Conservation (phyloP, 64 coral and sea anemone genomes). For the Pocillopora damicornis region DNA sequence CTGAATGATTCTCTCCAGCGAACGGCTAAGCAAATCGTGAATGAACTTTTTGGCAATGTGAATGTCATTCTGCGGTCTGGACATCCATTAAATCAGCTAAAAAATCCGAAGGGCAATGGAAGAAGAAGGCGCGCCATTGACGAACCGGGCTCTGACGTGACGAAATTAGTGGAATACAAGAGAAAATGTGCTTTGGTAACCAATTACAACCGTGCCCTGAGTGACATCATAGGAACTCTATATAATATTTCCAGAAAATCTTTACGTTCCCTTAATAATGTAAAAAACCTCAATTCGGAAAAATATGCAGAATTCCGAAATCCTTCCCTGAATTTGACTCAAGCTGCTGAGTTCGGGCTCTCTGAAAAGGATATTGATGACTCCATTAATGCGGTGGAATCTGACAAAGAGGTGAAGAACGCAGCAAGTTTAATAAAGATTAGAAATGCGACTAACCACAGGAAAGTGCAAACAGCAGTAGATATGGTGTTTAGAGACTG, state of each 20-base stretch:
- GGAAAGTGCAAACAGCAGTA: slow-evolving; percentile 16
- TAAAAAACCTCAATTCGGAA: background rate
- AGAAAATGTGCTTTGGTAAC: slow-evolving; percentile 50
- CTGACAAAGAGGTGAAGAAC: slow-evolving; percentile 22
- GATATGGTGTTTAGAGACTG: slow-evolving; percentile 39
- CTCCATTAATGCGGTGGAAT: background rate
- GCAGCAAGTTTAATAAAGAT: background rate
- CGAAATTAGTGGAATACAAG: slow-evolving; percentile 22
- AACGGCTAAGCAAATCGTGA: slow-evolving; percentile 16
- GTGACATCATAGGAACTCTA: slow-evolving; percentile 24
- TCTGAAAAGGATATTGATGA: slow-evolving; percentile 19
- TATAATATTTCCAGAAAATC: slow-evolving; percentile 9
- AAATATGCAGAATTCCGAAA: background rate
- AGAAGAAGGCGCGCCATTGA: slow-evolving; percentile 20
- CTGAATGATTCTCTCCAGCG: background rate
- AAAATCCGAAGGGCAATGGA: background rate
- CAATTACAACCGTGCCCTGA: slow-evolving; percentile 48
- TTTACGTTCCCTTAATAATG: background rate
- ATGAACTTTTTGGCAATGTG: slow-evolving; percentile 19
- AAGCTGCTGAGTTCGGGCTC: slow-evolving; percentile 29
- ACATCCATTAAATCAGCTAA: slow-evolving; percentile 18
- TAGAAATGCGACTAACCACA: slow-evolving; percentile 6
- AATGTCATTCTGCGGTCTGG: background rate
- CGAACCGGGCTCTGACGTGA: background rate
- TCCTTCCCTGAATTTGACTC: background rate